Conservation (phyloP, 2,113 vertebrate species). For the Pandion haliaetus region DNA sequence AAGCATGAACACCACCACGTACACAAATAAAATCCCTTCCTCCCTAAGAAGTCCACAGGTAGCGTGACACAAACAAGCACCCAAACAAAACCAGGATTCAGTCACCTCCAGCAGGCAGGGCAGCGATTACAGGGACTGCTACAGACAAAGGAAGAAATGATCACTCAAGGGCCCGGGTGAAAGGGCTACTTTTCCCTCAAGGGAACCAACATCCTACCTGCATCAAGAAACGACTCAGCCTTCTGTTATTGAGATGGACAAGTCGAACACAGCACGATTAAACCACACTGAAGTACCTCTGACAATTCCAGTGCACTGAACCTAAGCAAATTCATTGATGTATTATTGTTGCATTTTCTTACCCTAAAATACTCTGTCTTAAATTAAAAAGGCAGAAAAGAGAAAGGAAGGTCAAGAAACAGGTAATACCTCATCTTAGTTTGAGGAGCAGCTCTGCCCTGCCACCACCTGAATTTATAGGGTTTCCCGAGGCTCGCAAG, state of each 20-base stretch:
- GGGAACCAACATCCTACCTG: background rate
- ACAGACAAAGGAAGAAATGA: background rate
- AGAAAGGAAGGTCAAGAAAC: background rate
- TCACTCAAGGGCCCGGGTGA: background rate
- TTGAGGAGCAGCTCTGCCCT: background rate
- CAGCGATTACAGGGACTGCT: background rate
- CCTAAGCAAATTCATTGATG: background rate
- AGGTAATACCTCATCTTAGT: background rate
- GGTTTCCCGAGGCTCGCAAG: background rate
- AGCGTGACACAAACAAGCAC: background rate
- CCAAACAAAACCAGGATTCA: fast-evolving
- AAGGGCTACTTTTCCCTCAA: background rate
- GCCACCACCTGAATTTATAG: background rate
- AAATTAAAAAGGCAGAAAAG: background rate
- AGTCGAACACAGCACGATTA: background rate
- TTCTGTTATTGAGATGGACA: background rate
- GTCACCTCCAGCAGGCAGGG: background rate
- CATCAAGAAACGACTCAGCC: background rate
- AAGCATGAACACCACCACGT: background rate
- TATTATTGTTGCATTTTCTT: fast-evolving
- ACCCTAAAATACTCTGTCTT: background rate
- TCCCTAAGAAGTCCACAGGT: background rate
- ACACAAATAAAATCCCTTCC: background rate
- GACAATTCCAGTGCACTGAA: background rate
- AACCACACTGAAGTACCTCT: background rate